phyloP scores from a whole-genome alignment of 2,113 vertebrate genomes.

The Ammodramus savannarum region DNA sequence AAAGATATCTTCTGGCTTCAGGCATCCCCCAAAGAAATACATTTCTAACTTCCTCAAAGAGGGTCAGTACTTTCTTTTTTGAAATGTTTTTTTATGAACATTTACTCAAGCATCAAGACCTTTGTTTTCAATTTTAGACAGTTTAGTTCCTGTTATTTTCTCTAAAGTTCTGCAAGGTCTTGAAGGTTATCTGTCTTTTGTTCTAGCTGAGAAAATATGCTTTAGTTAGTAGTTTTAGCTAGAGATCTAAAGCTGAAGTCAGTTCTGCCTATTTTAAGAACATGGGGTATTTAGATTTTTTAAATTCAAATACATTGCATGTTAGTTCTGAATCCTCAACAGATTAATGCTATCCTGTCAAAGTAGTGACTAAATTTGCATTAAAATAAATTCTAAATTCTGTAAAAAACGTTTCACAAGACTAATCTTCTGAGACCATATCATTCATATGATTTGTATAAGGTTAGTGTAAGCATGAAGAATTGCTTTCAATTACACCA shows the following conservation, averaged over 20 bases:
- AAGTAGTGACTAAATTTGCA: neutral
- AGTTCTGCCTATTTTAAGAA: neutral
- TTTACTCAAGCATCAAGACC: neutral
- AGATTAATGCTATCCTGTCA: neutral
- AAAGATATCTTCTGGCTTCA: neutral
- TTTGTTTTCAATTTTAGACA: neutral
- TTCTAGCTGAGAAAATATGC: neutral
- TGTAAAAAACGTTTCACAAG: neutral
- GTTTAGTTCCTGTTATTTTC: conserved; percentile 58
- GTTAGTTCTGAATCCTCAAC: neutral
- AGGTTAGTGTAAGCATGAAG: neutral
- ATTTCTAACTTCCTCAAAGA: neutral
- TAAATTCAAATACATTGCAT: neutral
- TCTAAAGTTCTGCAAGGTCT: neutral
- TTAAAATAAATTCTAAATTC: neutral
- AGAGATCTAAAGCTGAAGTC: neutral
- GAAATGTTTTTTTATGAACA: neutral
- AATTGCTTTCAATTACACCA: neutral
- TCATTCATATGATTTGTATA: neutral
- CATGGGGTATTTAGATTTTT: neutral
- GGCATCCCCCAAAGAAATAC: neutral
- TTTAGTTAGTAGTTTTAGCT: neutral
- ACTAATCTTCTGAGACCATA: neutral
- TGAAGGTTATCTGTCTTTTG: conserved; percentile 43
- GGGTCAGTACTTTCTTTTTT: neutral